Evolutionary conservation across 2,797 vertebrate genomes (phyloP).

Genomic region (Falco peregrinus): DNA sequence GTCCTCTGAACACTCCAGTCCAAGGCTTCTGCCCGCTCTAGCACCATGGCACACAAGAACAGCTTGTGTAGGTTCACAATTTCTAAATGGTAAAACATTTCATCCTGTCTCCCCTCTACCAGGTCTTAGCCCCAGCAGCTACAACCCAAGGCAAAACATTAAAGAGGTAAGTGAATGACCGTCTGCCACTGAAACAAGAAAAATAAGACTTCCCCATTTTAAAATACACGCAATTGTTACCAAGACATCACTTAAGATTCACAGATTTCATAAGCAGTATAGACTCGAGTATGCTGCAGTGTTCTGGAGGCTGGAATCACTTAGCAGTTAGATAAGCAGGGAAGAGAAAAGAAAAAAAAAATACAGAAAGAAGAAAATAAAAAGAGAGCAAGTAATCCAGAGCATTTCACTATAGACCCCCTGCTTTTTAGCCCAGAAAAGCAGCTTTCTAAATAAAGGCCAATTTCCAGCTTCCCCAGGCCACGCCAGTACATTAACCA

Average conservation of each 20-base stretch:
- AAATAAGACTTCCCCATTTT: background rate
- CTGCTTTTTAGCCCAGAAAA: background rate
- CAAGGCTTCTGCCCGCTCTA: background rate
- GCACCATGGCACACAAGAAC: background rate
- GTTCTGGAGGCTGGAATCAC: background rate
- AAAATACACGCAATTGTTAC: background rate
- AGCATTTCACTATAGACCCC: background rate
- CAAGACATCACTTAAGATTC: background rate
- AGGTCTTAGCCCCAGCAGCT: conserved; percentile 42
- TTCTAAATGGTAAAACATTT: background rate
- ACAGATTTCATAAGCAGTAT: background rate
- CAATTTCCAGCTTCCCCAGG: background rate
- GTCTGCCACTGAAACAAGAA: background rate
- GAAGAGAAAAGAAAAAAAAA: rapidly evolving
- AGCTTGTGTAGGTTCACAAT: background rate
- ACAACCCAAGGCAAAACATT: conserved; percentile 25
- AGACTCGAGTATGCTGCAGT: background rate
- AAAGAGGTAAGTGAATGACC: conserved; percentile 67
- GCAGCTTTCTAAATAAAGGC: background rate
- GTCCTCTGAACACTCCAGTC: background rate
- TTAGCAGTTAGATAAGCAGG: background rate
- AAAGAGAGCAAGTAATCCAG: background rate
- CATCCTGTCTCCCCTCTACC: background rate
- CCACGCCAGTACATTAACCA: background rate
- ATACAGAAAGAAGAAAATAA: background rate